Percentiles rank a stretch among this genome's conserved stretches.
Evolutionary conservation across 2,113 vertebrate species (phyloP).

Genomic region (Hystrix cristata): DNA sequence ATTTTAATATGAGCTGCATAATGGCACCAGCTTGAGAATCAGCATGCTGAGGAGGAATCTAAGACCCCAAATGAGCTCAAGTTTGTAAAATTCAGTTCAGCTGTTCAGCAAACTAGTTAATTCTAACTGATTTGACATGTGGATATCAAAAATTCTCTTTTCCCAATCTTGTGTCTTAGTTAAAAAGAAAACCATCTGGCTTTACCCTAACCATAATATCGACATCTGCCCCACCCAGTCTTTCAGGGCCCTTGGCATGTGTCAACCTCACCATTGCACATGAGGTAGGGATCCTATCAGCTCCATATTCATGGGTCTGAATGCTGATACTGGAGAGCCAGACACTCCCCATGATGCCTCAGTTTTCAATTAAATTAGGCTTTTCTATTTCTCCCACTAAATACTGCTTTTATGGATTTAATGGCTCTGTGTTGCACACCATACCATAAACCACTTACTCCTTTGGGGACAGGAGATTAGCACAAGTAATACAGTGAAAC

Average conservation of each 20-base stretch:
- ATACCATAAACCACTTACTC: constrained; percentile 41
- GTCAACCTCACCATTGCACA: accelerated
- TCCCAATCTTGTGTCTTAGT: background rate
- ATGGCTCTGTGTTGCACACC: constrained; percentile 27
- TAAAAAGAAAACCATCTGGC: background rate
- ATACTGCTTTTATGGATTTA: constrained; percentile 63
- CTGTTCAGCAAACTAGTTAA: constrained; percentile 79
- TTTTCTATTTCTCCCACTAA: constrained; percentile 65
- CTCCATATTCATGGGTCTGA: background rate
- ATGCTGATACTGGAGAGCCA: background rate
- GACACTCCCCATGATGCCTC: background rate
- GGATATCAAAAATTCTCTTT: background rate
- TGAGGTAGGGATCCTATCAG: background rate
- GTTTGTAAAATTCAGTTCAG: constrained; percentile 85
- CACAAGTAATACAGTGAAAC: constrained; percentile 49
- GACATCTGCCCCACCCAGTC: background rate
- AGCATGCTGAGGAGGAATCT: constrained; percentile 78
- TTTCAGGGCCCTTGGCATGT: background rate
- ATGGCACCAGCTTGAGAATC: constrained; percentile 87
- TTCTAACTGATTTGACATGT: constrained; percentile 35
- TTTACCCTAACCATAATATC: background rate
- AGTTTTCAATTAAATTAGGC: constrained; percentile 66
- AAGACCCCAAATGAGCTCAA: constrained; percentile 79
- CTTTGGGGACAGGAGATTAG: constrained; percentile 67
- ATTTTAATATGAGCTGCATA: constrained; percentile 86